Percentiles rank a stretch among this genome's conserved stretches.
phyloP scores from a whole-genome alignment of 2,797 vertebrate genomes.

The Limnodromus scolopaceus region DNA sequence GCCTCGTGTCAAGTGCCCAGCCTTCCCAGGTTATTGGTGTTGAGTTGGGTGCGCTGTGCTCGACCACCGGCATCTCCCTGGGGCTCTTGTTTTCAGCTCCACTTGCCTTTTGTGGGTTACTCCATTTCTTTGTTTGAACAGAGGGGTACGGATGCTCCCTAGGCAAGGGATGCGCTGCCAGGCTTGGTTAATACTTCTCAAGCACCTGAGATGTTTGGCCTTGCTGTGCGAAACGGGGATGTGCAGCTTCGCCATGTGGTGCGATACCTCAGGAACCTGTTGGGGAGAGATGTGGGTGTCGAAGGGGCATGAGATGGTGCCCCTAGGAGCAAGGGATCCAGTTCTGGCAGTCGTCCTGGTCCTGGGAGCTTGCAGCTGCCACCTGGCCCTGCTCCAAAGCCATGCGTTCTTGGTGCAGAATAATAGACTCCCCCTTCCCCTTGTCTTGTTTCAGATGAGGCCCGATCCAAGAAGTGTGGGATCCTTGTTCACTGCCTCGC shows the following conservation, averaged over 20 bases:
- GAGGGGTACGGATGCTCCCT: not conserved
- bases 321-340: not conserved
- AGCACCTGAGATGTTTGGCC: not conserved
- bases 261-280: not conserved
- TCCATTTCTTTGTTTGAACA: not conserved
- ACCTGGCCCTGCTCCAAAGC: constrained; percentile 34
- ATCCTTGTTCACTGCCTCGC: constrained; percentile 98
- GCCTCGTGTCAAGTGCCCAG: fast-evolving
- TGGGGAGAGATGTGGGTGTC: not conserved
- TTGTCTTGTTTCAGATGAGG: constrained; percentile 88
- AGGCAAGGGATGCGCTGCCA: not conserved
- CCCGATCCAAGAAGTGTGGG: constrained; percentile 95
- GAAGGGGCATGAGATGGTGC: not conserved
- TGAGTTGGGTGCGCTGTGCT: not conserved
- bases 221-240: not conserved
- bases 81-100: not conserved
- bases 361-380: not conserved
- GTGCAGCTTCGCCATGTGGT: fast-evolving
- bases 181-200: not conserved
- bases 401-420: not conserved
- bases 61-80: not conserved
- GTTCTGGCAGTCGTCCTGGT: not conserved
- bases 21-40: not conserved
- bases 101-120: not conserved
- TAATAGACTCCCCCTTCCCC: constrained; percentile 33